Conservation (phyloP, 2,888 invertebrate genomes). For the Archaeoteleia sp. region DNA sequence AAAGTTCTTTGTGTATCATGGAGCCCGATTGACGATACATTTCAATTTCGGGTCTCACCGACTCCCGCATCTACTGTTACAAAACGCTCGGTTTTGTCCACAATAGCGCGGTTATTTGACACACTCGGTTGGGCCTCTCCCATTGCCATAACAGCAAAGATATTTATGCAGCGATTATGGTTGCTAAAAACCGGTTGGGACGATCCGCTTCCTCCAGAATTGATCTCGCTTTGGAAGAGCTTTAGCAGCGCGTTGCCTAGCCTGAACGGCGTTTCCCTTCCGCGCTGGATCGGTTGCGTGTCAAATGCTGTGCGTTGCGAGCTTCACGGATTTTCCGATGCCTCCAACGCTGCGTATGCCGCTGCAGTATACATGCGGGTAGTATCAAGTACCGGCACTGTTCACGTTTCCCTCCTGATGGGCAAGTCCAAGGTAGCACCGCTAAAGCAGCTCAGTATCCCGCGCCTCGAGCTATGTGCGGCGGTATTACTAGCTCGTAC, state of each 20-base stretch:
- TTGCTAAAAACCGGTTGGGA: too few relatives aligned
- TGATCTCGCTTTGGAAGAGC: too few relatives aligned
- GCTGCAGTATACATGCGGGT: too few relatives aligned
- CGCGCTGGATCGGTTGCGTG: too few relatives aligned
- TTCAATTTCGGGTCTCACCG: too few relatives aligned
- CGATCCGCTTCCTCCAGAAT: too few relatives aligned
- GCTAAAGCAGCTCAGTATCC: too few relatives aligned
- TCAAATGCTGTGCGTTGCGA: not conserved
- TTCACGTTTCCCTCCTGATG: slow-evolving; percentile 13
- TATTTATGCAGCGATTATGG: slow-evolving; percentile 14
- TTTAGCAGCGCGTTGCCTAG: too few relatives aligned
- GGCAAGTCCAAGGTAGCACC: slow-evolving; percentile 38
- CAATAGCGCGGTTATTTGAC: slow-evolving; percentile 48
- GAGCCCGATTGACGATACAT: not conserved
- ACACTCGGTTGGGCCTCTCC: slow-evolving; percentile 43
- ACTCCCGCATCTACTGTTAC: slow-evolving; percentile 32
- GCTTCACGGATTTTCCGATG: slow-evolving; percentile 13
- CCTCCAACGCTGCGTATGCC: not conserved
- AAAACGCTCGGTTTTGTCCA: slow-evolving; percentile 49
- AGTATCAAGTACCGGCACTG: too few relatives aligned
- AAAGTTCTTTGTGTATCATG: slow-evolving; percentile 6
- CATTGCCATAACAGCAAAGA: slow-evolving; percentile 26
- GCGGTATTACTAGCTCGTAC: slow-evolving; percentile 16
- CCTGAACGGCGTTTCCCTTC: too few relatives aligned
- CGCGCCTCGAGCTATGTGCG: slow-evolving; percentile 31